Evolutionary conservation across 2,113 vertebrate genomes (phyloP).

Genomic region (Tretioscincus oriximinensis): DNA sequence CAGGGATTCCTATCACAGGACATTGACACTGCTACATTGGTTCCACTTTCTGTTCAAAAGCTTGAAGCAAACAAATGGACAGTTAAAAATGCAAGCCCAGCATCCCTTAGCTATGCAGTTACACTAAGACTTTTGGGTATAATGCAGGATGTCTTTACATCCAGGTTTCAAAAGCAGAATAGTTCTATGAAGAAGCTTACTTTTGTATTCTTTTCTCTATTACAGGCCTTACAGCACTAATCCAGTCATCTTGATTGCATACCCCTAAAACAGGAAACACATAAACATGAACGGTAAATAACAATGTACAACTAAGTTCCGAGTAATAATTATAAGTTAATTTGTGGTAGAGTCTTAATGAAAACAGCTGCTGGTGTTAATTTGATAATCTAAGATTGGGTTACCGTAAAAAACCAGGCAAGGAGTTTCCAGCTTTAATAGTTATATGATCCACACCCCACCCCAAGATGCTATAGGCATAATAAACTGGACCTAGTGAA

Average conservation of each 20-base stretch:
- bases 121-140: no score
- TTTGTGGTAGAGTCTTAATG: background rate
- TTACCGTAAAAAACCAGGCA: background rate
- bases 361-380: background rate
- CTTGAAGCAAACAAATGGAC: background rate
- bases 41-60: background rate
- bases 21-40: background rate
- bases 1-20: background rate
- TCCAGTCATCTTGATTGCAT: constrained; percentile 96
- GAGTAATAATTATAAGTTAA: no score
- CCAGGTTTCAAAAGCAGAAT: background rate
- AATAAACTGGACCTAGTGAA: no score
- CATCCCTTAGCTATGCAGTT: background rate
- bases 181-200: constrained; percentile 70
- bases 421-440: no score
- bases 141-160: background rate
- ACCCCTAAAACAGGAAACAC: constrained; percentile 70
- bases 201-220: constrained; percentile 99
- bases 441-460: no score
- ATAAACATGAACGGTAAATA: background rate
- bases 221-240: constrained; percentile 91
- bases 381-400: background rate
- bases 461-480: no score
- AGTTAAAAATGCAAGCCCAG: background rate
- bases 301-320: background rate